Base-by-base conservation (phyloP, 2,113 vertebrate genomes). In the Pitta sordida region DNA sequence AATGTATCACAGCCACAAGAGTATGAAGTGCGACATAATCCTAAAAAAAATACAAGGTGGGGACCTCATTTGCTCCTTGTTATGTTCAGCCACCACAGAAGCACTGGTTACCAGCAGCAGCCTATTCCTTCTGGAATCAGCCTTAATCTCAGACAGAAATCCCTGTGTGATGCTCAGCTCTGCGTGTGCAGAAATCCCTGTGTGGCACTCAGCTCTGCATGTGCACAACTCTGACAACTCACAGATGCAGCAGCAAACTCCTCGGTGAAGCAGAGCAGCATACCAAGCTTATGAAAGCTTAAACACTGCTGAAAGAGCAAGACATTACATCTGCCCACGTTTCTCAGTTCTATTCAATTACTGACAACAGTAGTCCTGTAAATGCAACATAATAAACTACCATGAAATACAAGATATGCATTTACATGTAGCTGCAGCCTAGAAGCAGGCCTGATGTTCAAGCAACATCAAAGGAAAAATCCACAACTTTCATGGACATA, bases 271-370 rank as follows among this genome's bases (percentile, higher is more conserved):
- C 95, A 94, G 65, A 93, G 85, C 20, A 16, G 79, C 53, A 34
- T 75, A 80, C 55, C 80, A 74, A 91, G 94, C 95, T 94, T 74
- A 27, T 15, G 6, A 96, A 95, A 94, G 79, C 82, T 95, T 96
- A 95, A 96, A 95, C 51, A 26, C 78, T 83, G 75, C 79, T 87
- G 90, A 93, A 97, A 98, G 60, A 92, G 79, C n/a, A 39, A 96
- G 77, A 46, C 56, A 68, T 94, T 94, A 92, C 70, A 90, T 86
- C 83, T 95, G 41, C 89, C 94, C 77, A 92, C 60, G 14, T 88
- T 91, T 89, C 44, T 83, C 88, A 73, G 64, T 76, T 95, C 58
- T 58, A 56, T 94, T 91, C 96, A 96, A 88, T 92, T 91, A 93
- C 93, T 27, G 30, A 60, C 80, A 95, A 83, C 74, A 88, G 85